Evolutionary conservation across 2,888 invertebrate genomes (phyloP).

Genomic region (Drosophila hamatofila): DNA sequence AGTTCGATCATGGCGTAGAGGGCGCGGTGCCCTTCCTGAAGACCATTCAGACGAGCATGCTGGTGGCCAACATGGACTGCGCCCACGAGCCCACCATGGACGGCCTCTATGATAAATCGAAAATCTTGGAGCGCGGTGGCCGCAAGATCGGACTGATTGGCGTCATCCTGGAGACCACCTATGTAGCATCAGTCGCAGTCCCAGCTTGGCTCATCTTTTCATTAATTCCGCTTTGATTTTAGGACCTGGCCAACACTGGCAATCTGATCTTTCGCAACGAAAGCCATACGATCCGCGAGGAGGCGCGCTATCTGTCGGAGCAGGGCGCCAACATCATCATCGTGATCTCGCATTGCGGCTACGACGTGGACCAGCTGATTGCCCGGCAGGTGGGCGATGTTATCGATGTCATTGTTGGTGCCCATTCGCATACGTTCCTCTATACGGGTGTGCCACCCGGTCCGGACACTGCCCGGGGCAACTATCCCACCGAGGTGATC

Average conservation of each 20-base stretch:
- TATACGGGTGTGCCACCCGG: constrained; percentile 88
- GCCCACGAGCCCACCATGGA: constrained; percentile 88
- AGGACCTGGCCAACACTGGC: constrained; percentile 89
- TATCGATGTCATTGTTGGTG: constrained; percentile 94
- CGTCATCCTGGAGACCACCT: constrained; percentile 89
- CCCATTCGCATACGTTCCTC: constrained; percentile 92
- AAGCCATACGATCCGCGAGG: constrained; percentile 88
- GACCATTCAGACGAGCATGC: constrained; percentile 87
- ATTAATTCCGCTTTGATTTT: neutral
- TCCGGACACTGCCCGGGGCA: constrained; percentile 87
- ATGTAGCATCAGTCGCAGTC: constrained; percentile 21
- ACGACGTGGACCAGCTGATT: constrained; percentile 89
- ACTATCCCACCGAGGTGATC: constrained; percentile 90
- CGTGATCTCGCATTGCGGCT: constrained; percentile 93
- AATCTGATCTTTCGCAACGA: constrained; percentile 90
- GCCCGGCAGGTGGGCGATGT: constrained; percentile 88
- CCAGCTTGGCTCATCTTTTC: neutral
- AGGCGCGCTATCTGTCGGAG: constrained; percentile 88
- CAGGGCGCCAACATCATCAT: constrained; percentile 91
- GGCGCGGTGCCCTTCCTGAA: constrained; percentile 91
- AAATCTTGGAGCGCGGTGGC: constrained; percentile 88
- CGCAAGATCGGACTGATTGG: constrained; percentile 92
- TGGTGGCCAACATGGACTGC: constrained; percentile 92
- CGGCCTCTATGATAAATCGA: constrained; percentile 88
- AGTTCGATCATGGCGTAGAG: constrained; percentile 91